Evolutionary conservation across 2,888 invertebrate genomes (phyloP).

Genomic region (Conops quadrifasciatus): DNA sequence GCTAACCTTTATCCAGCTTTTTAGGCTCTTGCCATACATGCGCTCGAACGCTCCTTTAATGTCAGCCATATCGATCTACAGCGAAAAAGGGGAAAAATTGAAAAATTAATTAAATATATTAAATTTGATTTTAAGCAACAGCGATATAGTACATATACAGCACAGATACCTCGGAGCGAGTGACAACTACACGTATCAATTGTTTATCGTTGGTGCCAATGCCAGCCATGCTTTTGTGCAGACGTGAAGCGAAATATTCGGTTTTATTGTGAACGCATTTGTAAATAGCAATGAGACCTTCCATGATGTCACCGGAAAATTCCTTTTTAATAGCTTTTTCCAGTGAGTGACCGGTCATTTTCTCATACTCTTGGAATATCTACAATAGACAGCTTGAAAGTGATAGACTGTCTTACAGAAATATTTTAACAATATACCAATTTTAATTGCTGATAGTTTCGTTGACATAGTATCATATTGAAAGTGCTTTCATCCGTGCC

Average conservation of each 20-base stretch:
- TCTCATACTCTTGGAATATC: conserved; percentile 66
- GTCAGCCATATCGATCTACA: conserved; percentile 79
- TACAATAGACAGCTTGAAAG: conserved; percentile 35
- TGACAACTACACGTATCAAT: conserved; percentile 84
- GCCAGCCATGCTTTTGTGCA: conserved; percentile 90
- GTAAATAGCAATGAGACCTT: conserved; percentile 82
- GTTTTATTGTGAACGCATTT: conserved; percentile 82
- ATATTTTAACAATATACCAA: conserved; percentile 51
- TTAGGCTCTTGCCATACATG: conserved; percentile 78
- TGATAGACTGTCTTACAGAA: background rate
- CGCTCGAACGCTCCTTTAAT: conserved; percentile 81
- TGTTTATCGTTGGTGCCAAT: conserved; percentile 88
- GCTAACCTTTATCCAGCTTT: conserved; percentile 80
- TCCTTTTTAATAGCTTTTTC: conserved; percentile 83
- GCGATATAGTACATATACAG: background rate
- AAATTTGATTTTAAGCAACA: background rate
- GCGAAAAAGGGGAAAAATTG: conserved; percentile 11
- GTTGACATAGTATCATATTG: conserved; percentile 83
- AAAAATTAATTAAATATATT: too few species aligned
- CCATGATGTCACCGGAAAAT: conserved; percentile 83
- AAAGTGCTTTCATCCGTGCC: conserved; percentile 90
- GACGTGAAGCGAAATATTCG: conserved; percentile 84
- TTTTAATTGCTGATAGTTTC: conserved; percentile 73
- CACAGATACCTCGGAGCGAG: conserved; percentile 72
- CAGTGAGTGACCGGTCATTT: conserved; percentile 80